These are phyloP conservation scores for Macroramphosus scolopax DNA, from an alignment of 2,797 vertebrate genomes.

Conservation along the genomic window DNA sequence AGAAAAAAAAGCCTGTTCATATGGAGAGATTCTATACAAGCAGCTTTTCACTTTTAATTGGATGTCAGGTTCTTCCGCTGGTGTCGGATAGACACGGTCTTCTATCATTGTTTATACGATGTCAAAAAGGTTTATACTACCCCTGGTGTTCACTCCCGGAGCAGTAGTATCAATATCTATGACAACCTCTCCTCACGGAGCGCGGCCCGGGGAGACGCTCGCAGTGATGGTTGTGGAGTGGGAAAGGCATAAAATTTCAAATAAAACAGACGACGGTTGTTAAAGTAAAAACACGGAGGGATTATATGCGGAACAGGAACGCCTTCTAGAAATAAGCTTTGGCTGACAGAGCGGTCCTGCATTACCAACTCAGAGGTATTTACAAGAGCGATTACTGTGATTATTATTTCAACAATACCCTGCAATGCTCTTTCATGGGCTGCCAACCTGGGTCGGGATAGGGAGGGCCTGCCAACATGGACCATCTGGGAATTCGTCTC, in stretches of 20 bases:
- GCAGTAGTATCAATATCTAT: constrained; percentile 3
- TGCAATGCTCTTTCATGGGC: constrained; percentile 79
- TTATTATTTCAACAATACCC: constrained; percentile 86
- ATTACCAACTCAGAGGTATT: constrained; percentile 76
- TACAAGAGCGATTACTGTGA: constrained; percentile 79
- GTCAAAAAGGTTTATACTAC: constrained; percentile 13
- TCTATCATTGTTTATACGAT: background rate
- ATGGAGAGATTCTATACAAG: constrained; percentile 4
- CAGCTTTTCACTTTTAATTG: constrained; percentile 14
- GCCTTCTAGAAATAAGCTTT: constrained; percentile 64
- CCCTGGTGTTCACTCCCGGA: constrained; percentile 31
- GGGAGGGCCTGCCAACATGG: constrained; percentile 73
- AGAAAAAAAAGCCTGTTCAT: constrained; percentile 56
- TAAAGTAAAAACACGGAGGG: constrained; percentile 57
- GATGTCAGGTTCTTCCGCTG: constrained; percentile 20
- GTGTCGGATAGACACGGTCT: constrained; percentile 15
- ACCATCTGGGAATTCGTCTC: constrained; percentile 68
- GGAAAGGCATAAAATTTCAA: constrained; percentile 54
- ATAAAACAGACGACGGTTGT: constrained; percentile 49
- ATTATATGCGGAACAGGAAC: constrained; percentile 69
- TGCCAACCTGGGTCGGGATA: constrained; percentile 74
- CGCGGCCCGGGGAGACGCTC: constrained; percentile 15
- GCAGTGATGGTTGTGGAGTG: constrained; percentile 24
- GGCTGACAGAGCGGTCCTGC: constrained; percentile 65
- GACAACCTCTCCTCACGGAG: constrained; percentile 19